phyloP scores from a whole-genome alignment of 92 coral and sea anemone species.

The Phenganax subtilis region DNA sequence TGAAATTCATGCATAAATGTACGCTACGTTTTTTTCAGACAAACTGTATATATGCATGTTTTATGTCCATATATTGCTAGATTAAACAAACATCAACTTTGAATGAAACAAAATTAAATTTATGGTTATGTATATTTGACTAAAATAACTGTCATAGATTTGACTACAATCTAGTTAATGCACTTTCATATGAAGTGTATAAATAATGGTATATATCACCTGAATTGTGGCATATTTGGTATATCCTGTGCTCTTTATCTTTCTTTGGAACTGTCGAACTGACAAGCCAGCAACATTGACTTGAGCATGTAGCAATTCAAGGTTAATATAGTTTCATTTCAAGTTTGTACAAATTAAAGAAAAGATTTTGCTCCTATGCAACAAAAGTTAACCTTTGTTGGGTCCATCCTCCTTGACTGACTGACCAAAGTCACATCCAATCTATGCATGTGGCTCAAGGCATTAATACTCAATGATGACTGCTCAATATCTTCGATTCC shows the following conservation, averaged over 20 bases:
- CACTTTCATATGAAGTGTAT: background rate
- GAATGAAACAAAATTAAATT: too few species aligned
- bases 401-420: background rate
- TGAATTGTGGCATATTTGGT: constrained; percentile 37
- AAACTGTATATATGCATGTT: too few species aligned
- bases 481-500: background rate
- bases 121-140: too few species aligned
- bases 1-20: too few species aligned
- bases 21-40: too few species aligned
- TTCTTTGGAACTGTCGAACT: constrained; percentile 48
- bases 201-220: background rate
- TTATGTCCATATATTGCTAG: too few species aligned
- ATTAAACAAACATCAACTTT: too few species aligned
- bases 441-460: background rate
- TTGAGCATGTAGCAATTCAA: background rate
- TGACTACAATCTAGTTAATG: background rate
- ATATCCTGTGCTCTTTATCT: constrained; percentile 33
- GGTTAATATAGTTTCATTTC: background rate
- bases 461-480: constrained; percentile 9
- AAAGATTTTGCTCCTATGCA: background rate
- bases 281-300: constrained; percentile 3
- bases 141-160: too few species aligned
- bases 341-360: background rate
- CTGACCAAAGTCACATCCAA: background rate
- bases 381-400: background rate